Evolutionary conservation across 1,140 invertebrate genomes (phyloP).

Genomic region (Pteromalus puparum): DNA sequence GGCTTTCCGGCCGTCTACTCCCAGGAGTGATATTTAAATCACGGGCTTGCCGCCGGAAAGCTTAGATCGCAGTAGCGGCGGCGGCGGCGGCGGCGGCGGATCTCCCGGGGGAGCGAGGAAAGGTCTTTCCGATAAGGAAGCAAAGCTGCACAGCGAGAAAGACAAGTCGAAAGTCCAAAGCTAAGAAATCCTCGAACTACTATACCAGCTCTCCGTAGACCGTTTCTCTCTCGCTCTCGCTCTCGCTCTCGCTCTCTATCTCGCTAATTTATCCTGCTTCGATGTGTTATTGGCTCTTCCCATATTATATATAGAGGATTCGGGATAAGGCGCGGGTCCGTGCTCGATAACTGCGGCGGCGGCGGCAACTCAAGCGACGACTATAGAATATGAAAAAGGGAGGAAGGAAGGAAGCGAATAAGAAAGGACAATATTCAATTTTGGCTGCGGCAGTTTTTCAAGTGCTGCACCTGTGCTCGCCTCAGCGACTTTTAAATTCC

Average conservation of each 20-base stretch:
- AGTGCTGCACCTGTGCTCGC: conserved; percentile 64
- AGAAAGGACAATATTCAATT: conserved; percentile 67
- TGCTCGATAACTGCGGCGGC: conserved; percentile 40
- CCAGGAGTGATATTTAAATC: conserved; percentile 63
- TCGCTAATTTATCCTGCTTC: conserved; percentile 34
- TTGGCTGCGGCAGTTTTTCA: conserved; percentile 70
- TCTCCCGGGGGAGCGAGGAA: conserved; percentile 34
- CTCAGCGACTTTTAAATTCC: conserved; percentile 72
- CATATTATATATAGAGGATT: conserved; percentile 52
- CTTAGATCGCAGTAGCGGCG: conserved; percentile 52
- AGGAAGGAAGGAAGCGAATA: background rate
- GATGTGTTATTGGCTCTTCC: background rate
- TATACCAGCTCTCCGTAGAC: background rate
- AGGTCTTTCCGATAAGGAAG: conserved; percentile 48
- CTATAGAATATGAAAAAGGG: background rate
- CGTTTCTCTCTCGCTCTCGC: background rate
- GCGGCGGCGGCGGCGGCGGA: background rate
- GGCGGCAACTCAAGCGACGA: conserved; percentile 10
- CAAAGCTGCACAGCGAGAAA: background rate
- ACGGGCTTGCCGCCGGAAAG: conserved; percentile 50
- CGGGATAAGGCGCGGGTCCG: conserved; percentile 49
- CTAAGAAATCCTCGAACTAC: conserved; percentile 8
- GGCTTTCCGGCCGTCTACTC: conserved; percentile 6
- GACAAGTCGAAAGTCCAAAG: background rate
- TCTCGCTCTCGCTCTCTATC: background rate